A percentile compares a stretch with the other conserved stretches of the same genome.
phyloP scores from a whole-genome alignment of 2,113 vertebrate genomes.

The Laticauda colubrina region DNA sequence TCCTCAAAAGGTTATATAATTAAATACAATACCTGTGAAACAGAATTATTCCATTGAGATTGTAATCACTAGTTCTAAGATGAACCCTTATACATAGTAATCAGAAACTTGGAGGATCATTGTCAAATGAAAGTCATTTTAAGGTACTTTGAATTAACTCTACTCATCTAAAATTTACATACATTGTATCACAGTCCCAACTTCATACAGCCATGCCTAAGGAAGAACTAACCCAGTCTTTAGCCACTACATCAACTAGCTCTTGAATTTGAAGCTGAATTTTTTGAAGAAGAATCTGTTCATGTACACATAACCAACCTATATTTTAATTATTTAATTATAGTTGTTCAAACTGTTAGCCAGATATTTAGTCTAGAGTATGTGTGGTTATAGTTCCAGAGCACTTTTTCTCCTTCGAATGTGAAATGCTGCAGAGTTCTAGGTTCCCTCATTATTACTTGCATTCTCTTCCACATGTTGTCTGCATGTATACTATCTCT shows the following conservation, averaged over 20 bases:
- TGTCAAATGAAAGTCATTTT: not conserved
- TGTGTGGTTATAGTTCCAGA: not conserved
- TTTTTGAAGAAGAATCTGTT: not conserved
- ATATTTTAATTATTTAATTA: not conserved
- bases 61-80: slow-evolving; percentile 7
- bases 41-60: not conserved
- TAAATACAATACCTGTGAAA: not conserved
- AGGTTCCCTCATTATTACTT: not conserved
- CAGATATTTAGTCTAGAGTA: not conserved
- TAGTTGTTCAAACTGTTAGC: not conserved
- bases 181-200: not conserved
- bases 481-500: not conserved
- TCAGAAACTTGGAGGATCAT: not conserved
- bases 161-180: not conserved
- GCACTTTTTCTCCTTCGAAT: not conserved
- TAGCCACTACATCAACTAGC: not conserved
- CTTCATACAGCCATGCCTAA: not conserved
- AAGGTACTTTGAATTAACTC: not conserved
- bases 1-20: not conserved
- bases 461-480: not conserved
- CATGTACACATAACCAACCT: not conserved
- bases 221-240: not conserved
- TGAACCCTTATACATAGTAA: not conserved
- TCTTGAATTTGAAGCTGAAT: not conserved
- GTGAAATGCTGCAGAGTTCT: not conserved